Evolutionary conservation across 2,888 invertebrate genomes (phyloP).

Genomic region (Tipula vernalis): DNA sequence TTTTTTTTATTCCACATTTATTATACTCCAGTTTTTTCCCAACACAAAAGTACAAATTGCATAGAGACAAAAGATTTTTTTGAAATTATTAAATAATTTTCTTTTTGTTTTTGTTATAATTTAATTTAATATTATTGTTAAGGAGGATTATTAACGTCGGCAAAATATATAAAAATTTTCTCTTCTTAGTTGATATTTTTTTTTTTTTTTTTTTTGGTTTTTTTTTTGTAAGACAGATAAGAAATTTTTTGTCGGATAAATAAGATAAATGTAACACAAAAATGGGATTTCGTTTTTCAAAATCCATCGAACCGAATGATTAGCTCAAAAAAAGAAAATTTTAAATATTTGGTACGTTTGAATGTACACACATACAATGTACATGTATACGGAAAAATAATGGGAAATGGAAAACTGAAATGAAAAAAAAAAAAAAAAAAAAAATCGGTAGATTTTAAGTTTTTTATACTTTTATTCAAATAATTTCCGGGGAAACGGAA

Average conservation of each 20-base stretch:
- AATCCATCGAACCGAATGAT: not conserved
- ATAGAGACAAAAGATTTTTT: not conserved
- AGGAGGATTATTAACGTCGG: not conserved
- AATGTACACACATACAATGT: not conserved
- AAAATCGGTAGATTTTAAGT: not conserved
- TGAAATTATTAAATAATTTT: not conserved
- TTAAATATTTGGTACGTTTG: not conserved
- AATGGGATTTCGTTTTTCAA: not conserved
- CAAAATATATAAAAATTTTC: not conserved
- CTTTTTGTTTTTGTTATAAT: not conserved
- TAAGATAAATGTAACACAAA: conserved; percentile 4
- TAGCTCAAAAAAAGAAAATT: not conserved
- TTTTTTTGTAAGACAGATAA: not conserved
- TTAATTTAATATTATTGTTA: not conserved
- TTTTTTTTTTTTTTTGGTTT: too few species aligned
- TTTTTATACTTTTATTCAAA: not conserved
- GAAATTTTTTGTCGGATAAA: not conserved
- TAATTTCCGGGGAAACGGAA: not conserved
- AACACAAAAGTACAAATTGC: not conserved
- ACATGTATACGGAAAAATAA: not conserved
- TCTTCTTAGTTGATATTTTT: too few species aligned
- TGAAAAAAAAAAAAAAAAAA: not conserved
- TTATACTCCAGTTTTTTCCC: not conserved
- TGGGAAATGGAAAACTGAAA: not conserved
- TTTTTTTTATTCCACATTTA: not conserved